phyloP scores from a whole-genome alignment of 2,113 vertebrate species.

The Regulus satrapa region DNA sequence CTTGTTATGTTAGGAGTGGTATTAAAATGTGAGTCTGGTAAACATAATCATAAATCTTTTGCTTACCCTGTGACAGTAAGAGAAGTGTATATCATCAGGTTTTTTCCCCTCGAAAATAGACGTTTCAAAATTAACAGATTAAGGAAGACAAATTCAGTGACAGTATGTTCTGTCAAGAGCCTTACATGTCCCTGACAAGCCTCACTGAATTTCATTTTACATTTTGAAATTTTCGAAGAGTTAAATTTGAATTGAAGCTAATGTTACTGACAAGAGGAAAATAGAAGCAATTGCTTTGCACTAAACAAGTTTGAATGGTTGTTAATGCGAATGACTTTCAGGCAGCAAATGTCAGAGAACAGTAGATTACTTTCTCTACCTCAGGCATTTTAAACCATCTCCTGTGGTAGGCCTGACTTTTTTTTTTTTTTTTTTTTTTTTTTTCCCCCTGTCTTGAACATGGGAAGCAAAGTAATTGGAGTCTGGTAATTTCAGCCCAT shows the following conservation, averaged over 20 bases:
- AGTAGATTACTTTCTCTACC: conserved; percentile 81
- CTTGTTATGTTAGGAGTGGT: neutral
- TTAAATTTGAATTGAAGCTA: conserved; percentile 72
- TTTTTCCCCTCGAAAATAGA: neutral
- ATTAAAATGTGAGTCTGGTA: conserved; percentile 5
- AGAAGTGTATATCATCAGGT: neutral
- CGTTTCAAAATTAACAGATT: conserved; percentile 59
- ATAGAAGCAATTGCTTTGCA: conserved; percentile 72
- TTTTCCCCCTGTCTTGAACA: too few relatives aligned
- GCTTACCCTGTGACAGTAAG: neutral
- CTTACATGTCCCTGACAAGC: conserved; percentile 16
- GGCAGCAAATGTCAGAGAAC: conserved; percentile 73
- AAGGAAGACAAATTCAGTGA: conserved; percentile 28
- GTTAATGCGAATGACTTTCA: conserved; percentile 78
- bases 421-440: conserved; percentile 34
- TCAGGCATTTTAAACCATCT: conserved; percentile 72
- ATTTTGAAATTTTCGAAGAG: conserved; percentile 53
- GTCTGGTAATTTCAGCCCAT: conserved; percentile 75
- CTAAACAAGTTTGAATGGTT: conserved; percentile 77
- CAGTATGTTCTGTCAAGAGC: conserved; percentile 6
- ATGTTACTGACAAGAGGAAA: conserved; percentile 70
- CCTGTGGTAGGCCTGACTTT: conserved; percentile 66
- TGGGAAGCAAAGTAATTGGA: conserved; percentile 75
- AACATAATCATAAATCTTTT: conserved; percentile 25
- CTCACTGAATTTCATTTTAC: conserved; percentile 36